Conservation (phyloP, 2,113 vertebrate species). For the Trochalopteron elliotii region DNA sequence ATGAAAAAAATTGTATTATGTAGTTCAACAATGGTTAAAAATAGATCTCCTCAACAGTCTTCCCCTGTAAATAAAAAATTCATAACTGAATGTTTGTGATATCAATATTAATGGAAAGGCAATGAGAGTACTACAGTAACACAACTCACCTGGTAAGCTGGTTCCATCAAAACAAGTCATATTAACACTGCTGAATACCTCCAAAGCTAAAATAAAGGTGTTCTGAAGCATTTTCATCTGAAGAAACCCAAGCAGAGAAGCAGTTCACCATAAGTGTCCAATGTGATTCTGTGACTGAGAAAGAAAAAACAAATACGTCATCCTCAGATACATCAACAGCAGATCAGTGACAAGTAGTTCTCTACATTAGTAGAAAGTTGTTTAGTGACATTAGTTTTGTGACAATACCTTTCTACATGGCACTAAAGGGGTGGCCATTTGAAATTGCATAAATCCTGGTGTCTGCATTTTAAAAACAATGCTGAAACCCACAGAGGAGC, state of each 20-base stretch:
- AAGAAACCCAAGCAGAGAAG: background rate
- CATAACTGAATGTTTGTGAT: background rate
- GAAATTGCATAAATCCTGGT: background rate
- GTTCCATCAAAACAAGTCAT: background rate
- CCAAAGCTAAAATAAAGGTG: background rate
- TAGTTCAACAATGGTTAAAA: background rate
- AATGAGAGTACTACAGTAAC: background rate
- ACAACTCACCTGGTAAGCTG: background rate
- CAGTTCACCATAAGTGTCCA: fast-evolving
- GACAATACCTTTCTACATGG: background rate
- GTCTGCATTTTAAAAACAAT: background rate
- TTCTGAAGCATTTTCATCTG: background rate
- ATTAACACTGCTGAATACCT: background rate
- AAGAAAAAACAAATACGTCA: background rate
- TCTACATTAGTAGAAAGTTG: too few species aligned
- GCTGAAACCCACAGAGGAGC: background rate
- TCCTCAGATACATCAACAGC: background rate
- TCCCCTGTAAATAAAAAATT: background rate
- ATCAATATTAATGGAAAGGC: background rate
- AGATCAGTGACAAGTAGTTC: background rate
- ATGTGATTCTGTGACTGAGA: background rate
- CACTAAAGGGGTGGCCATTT: background rate
- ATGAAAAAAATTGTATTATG: background rate
- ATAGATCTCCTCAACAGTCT: background rate
- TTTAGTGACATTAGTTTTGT: too few species aligned